Base-by-base conservation (phyloP, 2,797 vertebrate genomes). In the Glossophaga mutica region DNA sequence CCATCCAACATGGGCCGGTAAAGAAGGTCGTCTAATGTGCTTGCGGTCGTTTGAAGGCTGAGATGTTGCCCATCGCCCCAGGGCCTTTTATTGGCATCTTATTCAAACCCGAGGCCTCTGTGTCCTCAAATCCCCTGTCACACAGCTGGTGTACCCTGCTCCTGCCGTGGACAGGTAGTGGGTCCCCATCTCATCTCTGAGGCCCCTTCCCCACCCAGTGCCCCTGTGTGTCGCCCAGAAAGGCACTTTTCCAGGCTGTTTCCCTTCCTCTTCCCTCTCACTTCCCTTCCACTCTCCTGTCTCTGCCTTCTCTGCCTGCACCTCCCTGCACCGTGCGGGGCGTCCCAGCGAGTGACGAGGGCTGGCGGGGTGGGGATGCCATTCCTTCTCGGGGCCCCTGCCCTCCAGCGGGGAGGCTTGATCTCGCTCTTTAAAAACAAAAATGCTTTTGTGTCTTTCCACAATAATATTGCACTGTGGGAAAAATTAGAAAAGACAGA, bases 401-500 rank as follows among this genome's bases (percentile, higher is more conserved):
- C 16, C 34, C n/a, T 15, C 44, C 9, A 19, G 11, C 34, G n/a
- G 39, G 77, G 76, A 95, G n/a, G 11, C 42, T 71, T 68, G 21
- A 52, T 57, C 15, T 46, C 88, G 62, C 37, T 85, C 62, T 67
- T 39, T 5, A 6, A 34, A 85, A 68, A 57, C 39, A 70, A 87
- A 83, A 67, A 92, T 73, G 37, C 15, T 68, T 94, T 95, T 77
- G 76, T 57, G 62, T 79, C 46, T 91, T 87, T 59, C 42, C 24
- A 74, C 21, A 48, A 26, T 29, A 95, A 77, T 78, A 79, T 90
- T 90, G 88, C 34, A 67, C 52, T n/a, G 26, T 59, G 85, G 79
- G 86, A 85, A 96, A 94, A 94, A 93, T 59, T 55, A 65, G 68
- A 94, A 39, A 95, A 78, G 85, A 85, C 44, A 84, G 52, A 89